A percentile compares a stretch with the other conserved stretches of the same genome.
Evolutionary conservation across 2,797 vertebrate species (phyloP).

Genomic region (Lagodon rhomboides): DNA sequence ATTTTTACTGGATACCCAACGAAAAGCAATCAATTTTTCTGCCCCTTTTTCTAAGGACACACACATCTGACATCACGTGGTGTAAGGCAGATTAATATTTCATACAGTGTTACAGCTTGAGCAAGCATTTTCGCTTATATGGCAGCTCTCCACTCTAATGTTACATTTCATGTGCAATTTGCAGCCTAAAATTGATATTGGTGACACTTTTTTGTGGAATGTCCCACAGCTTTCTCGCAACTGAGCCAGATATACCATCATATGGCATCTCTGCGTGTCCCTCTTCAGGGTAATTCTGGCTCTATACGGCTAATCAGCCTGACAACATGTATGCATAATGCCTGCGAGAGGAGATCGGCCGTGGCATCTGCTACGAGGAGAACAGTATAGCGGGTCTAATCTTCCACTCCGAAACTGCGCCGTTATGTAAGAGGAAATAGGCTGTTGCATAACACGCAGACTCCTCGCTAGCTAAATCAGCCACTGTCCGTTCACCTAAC

Average conservation of each 20-base stretch:
- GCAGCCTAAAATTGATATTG: slow-evolving; percentile 34
- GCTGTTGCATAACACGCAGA: slow-evolving; percentile 69
- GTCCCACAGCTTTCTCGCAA: slow-evolving; percentile 15
- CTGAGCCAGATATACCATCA: slow-evolving; percentile 34
- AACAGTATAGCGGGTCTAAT: slow-evolving; percentile 64
- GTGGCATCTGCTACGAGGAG: slow-evolving; percentile 59
- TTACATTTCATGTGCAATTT: slow-evolving; percentile 36
- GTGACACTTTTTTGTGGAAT: slow-evolving; percentile 1
- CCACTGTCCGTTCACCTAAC: slow-evolving; percentile 47
- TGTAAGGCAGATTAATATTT: slow-evolving; percentile 39
- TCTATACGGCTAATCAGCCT: slow-evolving; percentile 57
- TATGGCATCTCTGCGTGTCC: slow-evolving; percentile 39
- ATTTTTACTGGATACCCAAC: slow-evolving; percentile 44
- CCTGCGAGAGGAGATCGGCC: slow-evolving; percentile 48
- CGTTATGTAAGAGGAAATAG: slow-evolving; percentile 72
- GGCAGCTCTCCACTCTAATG: slow-evolving; percentile 15
- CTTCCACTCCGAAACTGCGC: slow-evolving; percentile 70
- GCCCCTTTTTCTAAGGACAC: not conserved
- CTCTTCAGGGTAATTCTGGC: slow-evolving; percentile 42
- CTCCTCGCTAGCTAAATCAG: slow-evolving; percentile 52
- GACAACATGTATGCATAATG: slow-evolving; percentile 55
- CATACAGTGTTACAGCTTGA: slow-evolving; percentile 25
- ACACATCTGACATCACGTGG: slow-evolving; percentile 22
- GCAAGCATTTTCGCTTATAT: slow-evolving; percentile 19
- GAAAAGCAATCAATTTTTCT: slow-evolving; percentile 48